Evolutionary conservation across 2,888 invertebrate species (phyloP), one percentile per base, ranked within the genome.

Genomic region (Gymnocheta viridis): DNA sequence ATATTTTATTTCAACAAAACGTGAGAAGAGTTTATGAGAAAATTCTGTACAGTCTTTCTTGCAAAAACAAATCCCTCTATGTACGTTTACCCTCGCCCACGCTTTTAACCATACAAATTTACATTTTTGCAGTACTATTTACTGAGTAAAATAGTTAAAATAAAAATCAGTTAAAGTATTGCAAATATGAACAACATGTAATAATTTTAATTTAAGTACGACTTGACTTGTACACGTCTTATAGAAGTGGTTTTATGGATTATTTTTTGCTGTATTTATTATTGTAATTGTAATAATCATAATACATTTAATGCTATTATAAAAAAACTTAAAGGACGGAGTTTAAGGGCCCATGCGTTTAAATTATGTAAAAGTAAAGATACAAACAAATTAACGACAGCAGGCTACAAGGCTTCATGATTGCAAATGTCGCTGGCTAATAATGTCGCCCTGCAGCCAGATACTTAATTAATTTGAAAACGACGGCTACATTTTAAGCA

Each of bases 1-100:
- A 83, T 83, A 80, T 83, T 83, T 83, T 70, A 83, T 83, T 83
- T 80, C 80, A 83, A 83, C 80, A 80, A 83, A 80, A 83, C 80
- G 83, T 83, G 83, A 83, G 80, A 19, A 51, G 80, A 80, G 76
- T 83, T 76, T 79, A 76, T 79, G 56, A 64, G 66, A 51, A 60
- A 12, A 32, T 54, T 76, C 56, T 35, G 32, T 38, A 51, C 2
- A n/a, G 17, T 14, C 7, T 49, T 10, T 17, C 24, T n/a, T 17
- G n/a, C 14, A 14, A 32, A 14, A 9, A 27, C 10, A 64, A 7
- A 35, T 32, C 38, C n/a, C 14, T 17, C 17, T 9, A 2, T 29
- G 4, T 56, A 9, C n/a, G 7, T 14, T 29, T 12, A 19, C 35
- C 5, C 47, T 4, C 29, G 4, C n/a, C 47, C 17, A 32, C 9